Evolutionary conservation across 2,888 invertebrate species (phyloP), one percentile per base, ranked within the genome.

Genomic region (Ophion obscuratus): DNA sequence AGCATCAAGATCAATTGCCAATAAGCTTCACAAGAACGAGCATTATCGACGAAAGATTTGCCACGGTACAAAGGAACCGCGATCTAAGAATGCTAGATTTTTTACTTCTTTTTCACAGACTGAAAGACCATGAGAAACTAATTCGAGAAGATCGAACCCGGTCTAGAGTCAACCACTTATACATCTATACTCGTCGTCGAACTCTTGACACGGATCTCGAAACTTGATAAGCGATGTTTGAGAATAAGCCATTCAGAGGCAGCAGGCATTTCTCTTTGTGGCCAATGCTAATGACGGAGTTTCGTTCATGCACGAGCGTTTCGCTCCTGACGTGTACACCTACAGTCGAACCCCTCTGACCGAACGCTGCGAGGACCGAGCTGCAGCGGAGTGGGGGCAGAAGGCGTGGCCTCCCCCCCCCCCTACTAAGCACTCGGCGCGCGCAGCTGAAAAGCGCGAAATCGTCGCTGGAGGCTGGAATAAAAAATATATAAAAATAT

Each of bases 191-290:
- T 36, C 11, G 5, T 31, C 27, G 66, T 83, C 59, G 61, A 78
- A 78, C 67, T 73, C 74, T n/a, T 47, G 83, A 83, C 83, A 83
- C 83, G 36, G 74, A 83, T 79, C 78, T 74, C 47, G 53, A 68
- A 68, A 67, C 24, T 67, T 53, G 74, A 83, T 78, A 83, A 79
- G 73, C 40, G 36, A 75, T 83, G 47, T 77, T 66, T 14, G 53
- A 74, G 78, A 74, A 74, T 59, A 36, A n/a, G 61, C 62, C 40
- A 66, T 59, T 31, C n/a, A 47, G 36, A 61, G 36, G 44, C 47
- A 53, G 44, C 78, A 20, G 24, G 79, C 61, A 79, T 79, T 79
- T 83, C 61, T 67, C 67, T 79, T 62, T n/a, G 53, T n/a, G 53
- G 53, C 40, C 24, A 47, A 36, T 68, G 73, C 61, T 67, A 83